Evolutionary conservation across 2,797 vertebrate species (phyloP).

Genomic region (Poecilia gillii): DNA sequence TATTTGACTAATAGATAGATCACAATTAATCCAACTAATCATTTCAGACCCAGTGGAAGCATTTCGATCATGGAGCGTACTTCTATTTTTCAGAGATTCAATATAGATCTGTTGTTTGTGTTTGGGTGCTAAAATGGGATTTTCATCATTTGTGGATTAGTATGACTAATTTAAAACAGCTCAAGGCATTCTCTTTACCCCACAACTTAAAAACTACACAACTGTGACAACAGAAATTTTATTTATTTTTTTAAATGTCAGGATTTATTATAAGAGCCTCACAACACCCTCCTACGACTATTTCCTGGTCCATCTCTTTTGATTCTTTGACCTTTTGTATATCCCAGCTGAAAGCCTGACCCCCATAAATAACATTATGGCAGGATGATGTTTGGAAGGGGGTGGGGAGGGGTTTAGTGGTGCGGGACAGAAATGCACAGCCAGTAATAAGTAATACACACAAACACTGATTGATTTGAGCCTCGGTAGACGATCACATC

Average conservation of each 20-base stretch:
- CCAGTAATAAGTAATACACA: conserved; percentile 88
- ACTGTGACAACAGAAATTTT: not conserved
- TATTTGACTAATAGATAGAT: not conserved
- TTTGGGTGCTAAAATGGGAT: not conserved
- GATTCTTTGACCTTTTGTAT: conserved; percentile 82
- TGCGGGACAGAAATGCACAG: conserved; percentile 83
- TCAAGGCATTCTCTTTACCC: not conserved
- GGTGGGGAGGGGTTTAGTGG: conserved; percentile 25
- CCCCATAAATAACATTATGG: conserved; percentile 82
- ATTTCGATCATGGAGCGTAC: not conserved
- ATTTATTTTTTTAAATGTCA: not conserved
- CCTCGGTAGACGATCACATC: conserved; percentile 75
- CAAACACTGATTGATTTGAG: conserved; percentile 87
- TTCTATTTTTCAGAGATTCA: not conserved
- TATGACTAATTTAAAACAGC: not conserved
- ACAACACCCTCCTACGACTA: conserved; percentile 24
- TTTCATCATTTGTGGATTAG: not conserved
- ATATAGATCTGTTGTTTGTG: not conserved
- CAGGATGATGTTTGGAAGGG: conserved; percentile 36
- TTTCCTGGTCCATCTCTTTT: conserved; percentile 46
- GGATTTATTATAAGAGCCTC: not conserved
- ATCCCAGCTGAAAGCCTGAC: conserved; percentile 76
- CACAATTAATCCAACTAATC: too few species aligned
- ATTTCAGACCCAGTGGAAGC: too few species aligned
- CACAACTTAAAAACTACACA: not conserved